These are phyloP conservation scores for Pomacea maculata DNA, from an alignment of 1,140 invertebrate genomes.

Conservation along the genomic window DNA sequence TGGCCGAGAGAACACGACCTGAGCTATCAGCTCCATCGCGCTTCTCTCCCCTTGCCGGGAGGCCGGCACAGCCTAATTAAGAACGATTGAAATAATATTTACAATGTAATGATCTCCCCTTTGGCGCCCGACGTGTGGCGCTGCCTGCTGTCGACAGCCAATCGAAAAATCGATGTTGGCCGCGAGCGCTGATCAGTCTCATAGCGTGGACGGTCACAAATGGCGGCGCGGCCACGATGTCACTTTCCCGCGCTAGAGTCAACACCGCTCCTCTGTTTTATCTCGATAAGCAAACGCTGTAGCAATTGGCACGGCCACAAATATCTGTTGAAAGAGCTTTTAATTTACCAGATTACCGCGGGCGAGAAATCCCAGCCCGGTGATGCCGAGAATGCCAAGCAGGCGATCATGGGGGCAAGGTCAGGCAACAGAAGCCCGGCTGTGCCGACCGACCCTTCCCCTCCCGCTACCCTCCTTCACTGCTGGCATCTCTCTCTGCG, in stretches of 20 bases:
- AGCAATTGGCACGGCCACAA: conserved; percentile 19
- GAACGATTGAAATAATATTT: conserved; percentile 23
- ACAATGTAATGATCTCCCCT: conserved; percentile 22
- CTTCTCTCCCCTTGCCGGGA: background rate
- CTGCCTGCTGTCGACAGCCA: conserved; percentile 16
- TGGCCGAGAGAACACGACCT: conserved; percentile 1
- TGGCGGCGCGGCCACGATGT: conserved; percentile 1
- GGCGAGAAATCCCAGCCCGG: conserved; percentile 9
- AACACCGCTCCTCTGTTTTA: conserved; percentile 17
- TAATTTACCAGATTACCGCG: conserved; percentile 22
- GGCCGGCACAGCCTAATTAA: conserved; percentile 12
- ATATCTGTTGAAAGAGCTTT: conserved; percentile 26
- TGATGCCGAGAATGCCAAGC: conserved; percentile 6
- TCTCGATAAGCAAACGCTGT: conserved; percentile 22
- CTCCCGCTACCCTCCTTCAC: background rate
- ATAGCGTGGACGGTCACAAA: conserved; percentile 18
- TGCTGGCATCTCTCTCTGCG: background rate
- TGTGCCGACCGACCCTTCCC: background rate
- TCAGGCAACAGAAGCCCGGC: no score
- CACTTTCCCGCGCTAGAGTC: conserved; percentile 3
- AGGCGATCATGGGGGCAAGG: background rate
- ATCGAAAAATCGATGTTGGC: conserved; percentile 17
- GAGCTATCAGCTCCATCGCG: conserved; percentile 5
- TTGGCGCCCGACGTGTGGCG: conserved; percentile 16
- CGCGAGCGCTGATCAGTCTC: conserved; percentile 6